Evolutionary conservation across 2,888 invertebrate species (phyloP), one percentile per base, ranked within the genome.

Genomic region (Polydrusus cervinus): DNA sequence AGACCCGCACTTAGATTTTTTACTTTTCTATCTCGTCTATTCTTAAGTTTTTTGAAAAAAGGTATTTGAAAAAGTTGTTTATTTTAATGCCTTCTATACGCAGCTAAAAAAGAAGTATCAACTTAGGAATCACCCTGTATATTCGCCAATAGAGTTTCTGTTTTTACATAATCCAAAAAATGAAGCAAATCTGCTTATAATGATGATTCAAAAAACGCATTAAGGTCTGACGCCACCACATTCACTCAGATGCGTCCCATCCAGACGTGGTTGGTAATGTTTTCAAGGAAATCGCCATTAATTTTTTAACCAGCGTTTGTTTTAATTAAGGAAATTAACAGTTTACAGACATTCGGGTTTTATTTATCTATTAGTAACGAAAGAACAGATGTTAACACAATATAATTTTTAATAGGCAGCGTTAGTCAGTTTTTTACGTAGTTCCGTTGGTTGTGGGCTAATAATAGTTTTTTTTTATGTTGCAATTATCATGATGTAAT

Each of bases 261-360:
- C 38, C 57, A 16, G 30, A 60, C 57, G 40, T 7, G 0, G 57
- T 60, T 38, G 38, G 38, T 60, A 60, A 60, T 34, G 9, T 16
- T 60, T 60, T 60, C 57, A 14, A 38, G 57, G 38, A 60, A 60
- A 60, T 38, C 7, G 57, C 57, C 16, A 60, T 60, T 60, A 60
- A 60, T 60, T 11, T 60, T 11, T 60, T 60, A 60, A 38, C 57
- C 40, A 38, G 38, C 38, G 57, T 38, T 60, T 60, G 57, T 60
- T 60, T 60, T 60, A 60, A 60, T 60, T 60, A 60, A 60, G 13
- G 38, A 60, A 30, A 60, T 38, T 60, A 38, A 60, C 57, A 57
- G 38, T 57, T 34, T 57, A 57, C 57, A 57, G 57, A 57, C 57
- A 38, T 38, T 40, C 57, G 16, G 38, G 38, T 60, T 60, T 13